Base-by-base conservation (phyloP, 2,797 vertebrate genomes). In the Micrastur ruficollis region DNA sequence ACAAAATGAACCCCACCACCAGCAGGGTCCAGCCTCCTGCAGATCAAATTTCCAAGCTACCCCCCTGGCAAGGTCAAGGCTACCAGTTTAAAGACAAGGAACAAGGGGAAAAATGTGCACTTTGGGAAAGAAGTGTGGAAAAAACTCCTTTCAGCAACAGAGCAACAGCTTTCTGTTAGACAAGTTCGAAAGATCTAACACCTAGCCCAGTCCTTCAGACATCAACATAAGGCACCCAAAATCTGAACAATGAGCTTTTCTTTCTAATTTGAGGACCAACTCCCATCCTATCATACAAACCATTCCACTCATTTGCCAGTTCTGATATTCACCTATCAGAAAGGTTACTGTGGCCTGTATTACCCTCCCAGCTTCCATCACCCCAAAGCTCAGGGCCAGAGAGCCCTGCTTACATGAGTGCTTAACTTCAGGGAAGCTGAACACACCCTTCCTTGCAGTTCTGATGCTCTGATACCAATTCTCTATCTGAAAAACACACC, bases 51-150 rank as follows among this genome's bases (percentile, higher is more conserved):
- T 42, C 62, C 29, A 74, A 52, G 31, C 0, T 65, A 14, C 19
- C n/a, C 65, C n/a, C 52, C 44, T 19, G 34, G 59, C 25, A 81
- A 74, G 32, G 34, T 27, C 25, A 11, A 50, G 7, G 9, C 40
- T 76, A 46, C 14, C 18, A 61, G 27, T 47, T 76, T 38, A 80
- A 70, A 14, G 12, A 81, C 40, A 66, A 46, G 25, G 18, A 89
- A 62, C 1, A 1, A 46, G 8, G 11, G 2, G 3, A 5, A 3
- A 59, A 89, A 52, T 4, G 12, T 9, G 19, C 11, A 47, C 11
- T 46, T 32, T 8, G 27, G 26, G 18, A 29, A 36, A 14, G 21
- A 88, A 42, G 18, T 10, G 16, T 8, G 12, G 25, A 63, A 72
- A 71, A 72, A 20, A 3, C 29, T 61, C 38, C 29, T 89, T 75